phyloP scores from a whole-genome alignment of 2,113 vertebrate genomes.

The Kryptolebias marmoratus region DNA sequence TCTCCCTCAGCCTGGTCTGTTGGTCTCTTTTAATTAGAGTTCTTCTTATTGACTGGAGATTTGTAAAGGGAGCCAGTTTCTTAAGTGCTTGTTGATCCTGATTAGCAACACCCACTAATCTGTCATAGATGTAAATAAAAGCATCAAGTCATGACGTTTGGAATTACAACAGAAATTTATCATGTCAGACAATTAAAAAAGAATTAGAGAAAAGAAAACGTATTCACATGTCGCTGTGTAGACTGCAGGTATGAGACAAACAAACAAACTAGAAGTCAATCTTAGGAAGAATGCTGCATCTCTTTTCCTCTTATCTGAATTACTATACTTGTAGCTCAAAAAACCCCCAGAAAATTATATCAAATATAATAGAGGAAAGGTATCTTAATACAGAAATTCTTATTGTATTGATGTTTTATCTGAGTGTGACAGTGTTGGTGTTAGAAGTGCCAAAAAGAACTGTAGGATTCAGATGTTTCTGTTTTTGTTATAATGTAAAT shows the following conservation, averaged over 20 bases:
- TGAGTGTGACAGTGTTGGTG: too few species aligned
- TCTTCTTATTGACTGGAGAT: slow-evolving; percentile 56
- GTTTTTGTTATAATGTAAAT: not conserved
- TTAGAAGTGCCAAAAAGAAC: not conserved
- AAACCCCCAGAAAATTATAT: too few species aligned
- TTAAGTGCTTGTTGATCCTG: slow-evolving; percentile 30
- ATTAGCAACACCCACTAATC: slow-evolving; percentile 26
- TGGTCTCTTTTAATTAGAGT: slow-evolving; percentile 65
- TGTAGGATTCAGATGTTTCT: not conserved
- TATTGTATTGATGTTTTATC: too few species aligned
- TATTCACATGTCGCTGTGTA: too few species aligned
- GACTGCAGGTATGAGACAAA: too few species aligned
- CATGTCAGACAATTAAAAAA: not conserved
- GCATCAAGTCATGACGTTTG: not conserved
- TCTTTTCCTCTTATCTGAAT: too few species aligned
- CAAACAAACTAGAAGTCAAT: too few species aligned
- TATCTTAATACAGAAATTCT: too few species aligned
- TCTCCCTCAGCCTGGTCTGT: slow-evolving; percentile 40
- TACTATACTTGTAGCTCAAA: too few species aligned
- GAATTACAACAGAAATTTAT: not conserved
- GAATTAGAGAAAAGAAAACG: too few species aligned
- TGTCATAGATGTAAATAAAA: slow-evolving; percentile 9
- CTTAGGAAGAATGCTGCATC: too few species aligned
- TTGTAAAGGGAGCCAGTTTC: slow-evolving; percentile 41
- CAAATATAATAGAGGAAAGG: too few species aligned